phyloP scores from a whole-genome alignment of 2,113 vertebrate genomes.

The Aviceda subcristata region DNA sequence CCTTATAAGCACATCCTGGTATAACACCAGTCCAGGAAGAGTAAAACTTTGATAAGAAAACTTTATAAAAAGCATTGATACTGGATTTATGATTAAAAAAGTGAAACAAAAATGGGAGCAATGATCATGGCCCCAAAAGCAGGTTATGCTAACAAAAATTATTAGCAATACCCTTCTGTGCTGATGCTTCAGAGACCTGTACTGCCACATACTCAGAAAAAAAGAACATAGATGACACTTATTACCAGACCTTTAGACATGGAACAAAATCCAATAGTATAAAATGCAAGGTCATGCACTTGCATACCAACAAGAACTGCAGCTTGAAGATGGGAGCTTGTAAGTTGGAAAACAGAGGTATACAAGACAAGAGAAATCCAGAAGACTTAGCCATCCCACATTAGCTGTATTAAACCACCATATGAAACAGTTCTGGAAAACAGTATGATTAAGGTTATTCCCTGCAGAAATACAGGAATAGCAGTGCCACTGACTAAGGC shows the following conservation, averaged over 20 bases:
- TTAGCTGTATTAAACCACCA: neutral
- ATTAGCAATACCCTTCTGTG: neutral
- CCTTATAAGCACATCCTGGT: neutral
- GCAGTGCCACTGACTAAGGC: neutral
- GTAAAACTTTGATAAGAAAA: neutral
- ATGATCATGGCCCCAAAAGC: neutral
- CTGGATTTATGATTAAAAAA: neutral
- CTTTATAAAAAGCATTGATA: neutral
- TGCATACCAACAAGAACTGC: neutral
- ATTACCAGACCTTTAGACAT: neutral
- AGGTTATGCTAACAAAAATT: neutral
- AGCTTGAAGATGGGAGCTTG: neutral
- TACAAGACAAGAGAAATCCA: neutral
- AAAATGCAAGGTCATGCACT: neutral
- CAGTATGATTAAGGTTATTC: neutral
- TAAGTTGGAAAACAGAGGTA: neutral
- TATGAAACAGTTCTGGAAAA: neutral
- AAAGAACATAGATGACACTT: neutral
- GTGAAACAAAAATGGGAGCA: neutral
- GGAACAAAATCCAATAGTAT: neutral
- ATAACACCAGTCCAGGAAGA: neutral
- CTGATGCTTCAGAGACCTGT: neutral
- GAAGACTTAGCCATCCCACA: neutral
- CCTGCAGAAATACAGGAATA: neutral
- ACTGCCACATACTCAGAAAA: neutral